These are phyloP conservation scores for Dermatophagoides farinae DNA, from an alignment of 1,140 invertebrate species.

Conservation along the genomic window DNA sequence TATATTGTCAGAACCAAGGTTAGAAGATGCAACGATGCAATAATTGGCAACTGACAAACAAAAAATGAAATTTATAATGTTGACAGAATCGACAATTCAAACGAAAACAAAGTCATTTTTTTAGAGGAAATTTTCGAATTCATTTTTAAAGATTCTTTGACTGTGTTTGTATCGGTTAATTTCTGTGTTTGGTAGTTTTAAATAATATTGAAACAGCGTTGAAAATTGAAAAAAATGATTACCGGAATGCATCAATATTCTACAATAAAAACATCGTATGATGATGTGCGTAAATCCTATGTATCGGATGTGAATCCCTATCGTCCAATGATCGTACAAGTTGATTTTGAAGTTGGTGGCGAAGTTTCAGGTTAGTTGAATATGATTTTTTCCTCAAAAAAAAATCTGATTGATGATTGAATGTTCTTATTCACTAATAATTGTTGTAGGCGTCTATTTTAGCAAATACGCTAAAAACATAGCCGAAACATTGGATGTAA, in stretches of 20 bases:
- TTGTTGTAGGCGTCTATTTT: conserved; percentile 51
- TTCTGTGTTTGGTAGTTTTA: no score
- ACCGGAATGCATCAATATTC: conserved; percentile 9
- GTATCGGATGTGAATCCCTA: not conserved
- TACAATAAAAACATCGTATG: not conserved
- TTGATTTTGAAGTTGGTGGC: conserved; percentile 69
- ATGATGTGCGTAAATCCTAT: not conserved
- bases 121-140: no score
- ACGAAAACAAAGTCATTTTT: no score
- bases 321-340: conserved; percentile 36
- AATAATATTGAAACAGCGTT: no score
- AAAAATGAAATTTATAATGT: no score
- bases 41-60: no score
- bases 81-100: no score
- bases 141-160: no score
- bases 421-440: not conserved
- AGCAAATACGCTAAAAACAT: conserved; percentile 55
- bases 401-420: not conserved
- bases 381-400: not conserved
- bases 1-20: no score
- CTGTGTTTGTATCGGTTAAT: no score
- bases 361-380: conserved; percentile 62
- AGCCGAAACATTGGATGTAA: conserved; percentile 42
- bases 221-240: not conserved
- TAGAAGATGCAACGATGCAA: no score